These are phyloP conservation scores for Zonitis immaculata DNA, from an alignment of 2,888 invertebrate genomes.

Conservation along the genomic window DNA sequence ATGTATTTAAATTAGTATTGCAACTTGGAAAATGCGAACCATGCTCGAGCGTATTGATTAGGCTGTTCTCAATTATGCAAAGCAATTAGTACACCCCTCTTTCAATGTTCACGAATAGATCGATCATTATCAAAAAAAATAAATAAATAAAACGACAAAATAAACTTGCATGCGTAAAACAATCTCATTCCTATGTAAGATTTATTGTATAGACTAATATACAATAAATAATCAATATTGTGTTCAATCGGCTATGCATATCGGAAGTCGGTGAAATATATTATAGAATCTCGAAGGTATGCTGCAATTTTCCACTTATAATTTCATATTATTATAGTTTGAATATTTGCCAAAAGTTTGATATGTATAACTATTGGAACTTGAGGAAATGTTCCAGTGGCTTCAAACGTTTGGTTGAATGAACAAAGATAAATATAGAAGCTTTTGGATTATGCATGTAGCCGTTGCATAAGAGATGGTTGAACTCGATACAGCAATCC, in stretches of 20 bases:
- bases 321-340: too few relatives aligned
- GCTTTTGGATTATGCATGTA: constrained; percentile 41
- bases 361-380: neutral
- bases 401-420: constrained; percentile 12
- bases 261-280: too few relatives aligned
- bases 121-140: constrained; percentile 5
- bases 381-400: constrained; percentile 11
- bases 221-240: too few relatives aligned
- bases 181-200: too few relatives aligned
- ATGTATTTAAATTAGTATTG: constrained; percentile 6
- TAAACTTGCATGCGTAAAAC: too few relatives aligned
- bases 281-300: too few relatives aligned
- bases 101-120: constrained; percentile 10
- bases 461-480: constrained; percentile 41
- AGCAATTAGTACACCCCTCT: constrained; percentile 14
- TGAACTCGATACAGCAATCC: constrained; percentile 39
- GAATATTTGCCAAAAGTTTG: too few relatives aligned
- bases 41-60: constrained; percentile 11
- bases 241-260: too few relatives aligned
- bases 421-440: constrained; percentile 24
- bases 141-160: too few relatives aligned
- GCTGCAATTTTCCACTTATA: too few relatives aligned
- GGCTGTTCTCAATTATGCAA: constrained; percentile 14
- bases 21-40: constrained; percentile 12
- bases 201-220: too few relatives aligned